These are phyloP conservation scores for Heliconius charithonia DNA, from an alignment of 2,888 invertebrate genomes.

Conservation along the genomic window DNA sequence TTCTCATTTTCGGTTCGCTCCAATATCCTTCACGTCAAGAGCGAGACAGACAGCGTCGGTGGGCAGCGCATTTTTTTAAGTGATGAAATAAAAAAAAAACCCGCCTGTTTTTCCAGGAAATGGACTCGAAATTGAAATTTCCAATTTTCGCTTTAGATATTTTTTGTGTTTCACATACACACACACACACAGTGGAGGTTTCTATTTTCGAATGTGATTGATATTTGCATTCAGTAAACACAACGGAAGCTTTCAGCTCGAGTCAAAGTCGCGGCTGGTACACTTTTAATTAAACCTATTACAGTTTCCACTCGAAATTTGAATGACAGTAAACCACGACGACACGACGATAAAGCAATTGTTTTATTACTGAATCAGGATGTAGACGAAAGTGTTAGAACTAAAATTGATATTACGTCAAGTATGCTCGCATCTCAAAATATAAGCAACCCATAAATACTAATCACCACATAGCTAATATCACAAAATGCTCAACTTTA, in stretches of 20 bases:
- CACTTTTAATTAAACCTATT: conserved; percentile 17
- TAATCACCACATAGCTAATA: conserved; percentile 27
- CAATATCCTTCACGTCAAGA: conserved; percentile 79
- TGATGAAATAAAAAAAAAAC: conserved; percentile 72
- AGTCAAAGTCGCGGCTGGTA: conserved; percentile 2
- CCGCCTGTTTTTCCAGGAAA: conserved; percentile 77
- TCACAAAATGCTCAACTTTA: conserved; percentile 61
- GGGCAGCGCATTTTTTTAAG: conserved; percentile 62
- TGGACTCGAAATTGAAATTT: conserved; percentile 76
- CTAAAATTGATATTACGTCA: not conserved
- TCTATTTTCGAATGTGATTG: conserved; percentile 29
- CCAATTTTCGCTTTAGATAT: conserved; percentile 64
- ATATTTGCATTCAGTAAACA: conserved; percentile 24
- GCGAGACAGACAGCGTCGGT: conserved; percentile 67
- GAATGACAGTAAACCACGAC: conserved; percentile 1
- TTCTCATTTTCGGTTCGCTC: conserved; percentile 77
- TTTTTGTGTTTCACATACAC: conserved; percentile 37
- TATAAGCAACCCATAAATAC: conserved; percentile 23
- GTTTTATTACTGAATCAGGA: not conserved
- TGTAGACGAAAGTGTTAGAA: not conserved
- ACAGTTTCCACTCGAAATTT: conserved; percentile 7
- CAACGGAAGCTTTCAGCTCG: conserved; percentile 14
- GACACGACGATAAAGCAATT: not conserved
- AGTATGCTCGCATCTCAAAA: not conserved
- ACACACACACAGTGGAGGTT: conserved; percentile 23